These are phyloP conservation scores for Esox masquinongy DNA, from an alignment of 2,797 vertebrate species.

Conservation along the genomic window DNA sequence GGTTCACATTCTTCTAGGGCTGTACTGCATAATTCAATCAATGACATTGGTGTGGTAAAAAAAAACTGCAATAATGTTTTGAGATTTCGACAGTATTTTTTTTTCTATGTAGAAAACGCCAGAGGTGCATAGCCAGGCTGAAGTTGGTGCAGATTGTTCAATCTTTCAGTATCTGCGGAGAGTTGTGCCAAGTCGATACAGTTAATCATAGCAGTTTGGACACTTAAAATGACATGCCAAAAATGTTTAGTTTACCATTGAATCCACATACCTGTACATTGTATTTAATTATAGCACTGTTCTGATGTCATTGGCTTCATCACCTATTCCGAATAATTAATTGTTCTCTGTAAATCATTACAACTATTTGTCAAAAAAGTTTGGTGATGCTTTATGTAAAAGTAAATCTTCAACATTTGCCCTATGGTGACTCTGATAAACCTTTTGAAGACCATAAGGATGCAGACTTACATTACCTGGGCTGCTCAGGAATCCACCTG, in stretches of 20 bases:
- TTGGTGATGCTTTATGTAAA: too few relatives aligned
- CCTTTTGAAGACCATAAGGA: too few relatives aligned
- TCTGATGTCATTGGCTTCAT: neutral
- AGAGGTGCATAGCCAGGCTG: conserved; percentile 31
- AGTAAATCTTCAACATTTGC: too few relatives aligned
- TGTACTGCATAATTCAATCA: neutral
- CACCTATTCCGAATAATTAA: neutral
- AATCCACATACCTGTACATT: neutral
- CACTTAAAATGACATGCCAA: neutral
- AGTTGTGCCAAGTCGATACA: neutral
- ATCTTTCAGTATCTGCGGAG: conserved; percentile 6
- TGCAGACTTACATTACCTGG: too few relatives aligned
- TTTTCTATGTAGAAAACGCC: conserved; percentile 26
- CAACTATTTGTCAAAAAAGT: neutral
- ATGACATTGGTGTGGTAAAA: conserved; percentile 25
- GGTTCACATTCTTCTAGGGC: conserved; percentile 2
- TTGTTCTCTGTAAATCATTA: neutral
- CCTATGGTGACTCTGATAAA: too few relatives aligned
- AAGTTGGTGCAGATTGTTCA: conserved; percentile 41
- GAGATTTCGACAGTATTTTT: conserved; percentile 24
- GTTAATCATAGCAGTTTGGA: neutral
- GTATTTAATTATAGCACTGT: neutral
- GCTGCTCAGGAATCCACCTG: too few relatives aligned
- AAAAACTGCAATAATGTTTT: conserved; percentile 26
- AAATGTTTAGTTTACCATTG: conserved; percentile 20